Conservation (phyloP, 2,888 invertebrate genomes). For the Thereva nobilitata region DNA sequence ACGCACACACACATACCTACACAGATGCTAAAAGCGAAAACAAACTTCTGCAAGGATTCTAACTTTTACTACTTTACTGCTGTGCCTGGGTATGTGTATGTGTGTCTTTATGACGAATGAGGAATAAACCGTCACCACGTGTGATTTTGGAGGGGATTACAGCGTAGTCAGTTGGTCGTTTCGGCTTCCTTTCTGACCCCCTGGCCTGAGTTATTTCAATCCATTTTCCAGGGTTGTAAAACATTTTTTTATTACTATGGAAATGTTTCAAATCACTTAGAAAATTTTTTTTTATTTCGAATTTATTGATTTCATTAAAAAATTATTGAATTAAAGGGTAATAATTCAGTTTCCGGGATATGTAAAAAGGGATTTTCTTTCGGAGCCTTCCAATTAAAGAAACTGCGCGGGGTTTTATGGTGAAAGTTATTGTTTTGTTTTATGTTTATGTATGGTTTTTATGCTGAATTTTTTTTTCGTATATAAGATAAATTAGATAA, state of each 20-base stretch:
- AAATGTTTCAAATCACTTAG: neutral
- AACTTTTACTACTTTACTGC: conserved; percentile 6
- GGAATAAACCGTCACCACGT: conserved; percentile 23
- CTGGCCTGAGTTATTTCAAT: neutral
- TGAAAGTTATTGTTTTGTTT: no score
- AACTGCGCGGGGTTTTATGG: no score
- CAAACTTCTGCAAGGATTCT: conserved; percentile 18
- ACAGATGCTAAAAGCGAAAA: neutral
- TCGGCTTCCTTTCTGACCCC: conserved; percentile 16
- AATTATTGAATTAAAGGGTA: no score
- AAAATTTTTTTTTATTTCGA: no score
- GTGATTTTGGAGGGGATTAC: conserved; percentile 25
- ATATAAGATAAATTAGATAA: no score
- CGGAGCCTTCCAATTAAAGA: no score
- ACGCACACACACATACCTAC: no score
- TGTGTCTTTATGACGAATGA: conserved; percentile 20
- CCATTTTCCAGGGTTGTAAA: conserved; percentile 23
- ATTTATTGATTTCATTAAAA: no score
- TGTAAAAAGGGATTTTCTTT: no score
- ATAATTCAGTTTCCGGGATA: no score
- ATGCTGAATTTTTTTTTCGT: no score
- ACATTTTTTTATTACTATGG: conserved; percentile 15
- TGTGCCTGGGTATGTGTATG: neutral
- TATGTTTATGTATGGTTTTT: no score
- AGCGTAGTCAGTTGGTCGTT: conserved; percentile 11